Conservation (phyloP, 2,888 invertebrate genomes). For the Subacronicta megacephala region DNA sequence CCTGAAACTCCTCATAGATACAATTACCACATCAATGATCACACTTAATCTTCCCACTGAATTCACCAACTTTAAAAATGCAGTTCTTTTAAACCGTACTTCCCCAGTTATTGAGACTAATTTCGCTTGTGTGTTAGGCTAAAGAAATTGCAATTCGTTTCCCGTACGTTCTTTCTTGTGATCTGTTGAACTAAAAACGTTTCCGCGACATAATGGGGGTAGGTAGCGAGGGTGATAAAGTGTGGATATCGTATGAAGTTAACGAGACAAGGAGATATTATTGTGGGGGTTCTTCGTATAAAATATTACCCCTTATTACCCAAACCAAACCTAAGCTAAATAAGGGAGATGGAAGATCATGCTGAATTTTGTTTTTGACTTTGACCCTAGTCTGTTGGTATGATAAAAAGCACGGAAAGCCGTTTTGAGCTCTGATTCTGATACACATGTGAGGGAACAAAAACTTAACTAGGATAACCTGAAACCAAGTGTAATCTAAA, state of each 20-base stretch:
- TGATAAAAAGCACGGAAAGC: no score
- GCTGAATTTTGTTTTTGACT: no score
- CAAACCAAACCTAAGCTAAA: no score
- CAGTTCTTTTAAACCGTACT: conserved; percentile 9
- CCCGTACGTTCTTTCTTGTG: conserved; percentile 65
- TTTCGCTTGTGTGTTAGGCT: conserved; percentile 3
- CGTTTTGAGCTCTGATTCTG: no score
- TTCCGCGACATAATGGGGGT: conserved; percentile 62
- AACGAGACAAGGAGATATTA: conserved; percentile 61
- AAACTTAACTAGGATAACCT: no score
- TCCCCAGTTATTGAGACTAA: neutral
- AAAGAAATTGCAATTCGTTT: conserved; percentile 56
- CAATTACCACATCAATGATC: conserved; percentile 58
- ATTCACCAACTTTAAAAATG: conserved; percentile 22
- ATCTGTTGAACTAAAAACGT: conserved; percentile 66
- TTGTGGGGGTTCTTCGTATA: conserved; percentile 41
- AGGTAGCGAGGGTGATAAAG: conserved; percentile 56
- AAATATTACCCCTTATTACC: neutral
- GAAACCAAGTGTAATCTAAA: no score
- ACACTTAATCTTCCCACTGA: conserved; percentile 39
- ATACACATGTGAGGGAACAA: no score
- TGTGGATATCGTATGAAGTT: conserved; percentile 55
- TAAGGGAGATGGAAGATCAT: no score
- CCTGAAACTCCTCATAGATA: conserved; percentile 52
- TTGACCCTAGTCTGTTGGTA: no score